Conservation (phyloP, 1,140 invertebrate genomes). For the Sesamia nonagrioides region DNA sequence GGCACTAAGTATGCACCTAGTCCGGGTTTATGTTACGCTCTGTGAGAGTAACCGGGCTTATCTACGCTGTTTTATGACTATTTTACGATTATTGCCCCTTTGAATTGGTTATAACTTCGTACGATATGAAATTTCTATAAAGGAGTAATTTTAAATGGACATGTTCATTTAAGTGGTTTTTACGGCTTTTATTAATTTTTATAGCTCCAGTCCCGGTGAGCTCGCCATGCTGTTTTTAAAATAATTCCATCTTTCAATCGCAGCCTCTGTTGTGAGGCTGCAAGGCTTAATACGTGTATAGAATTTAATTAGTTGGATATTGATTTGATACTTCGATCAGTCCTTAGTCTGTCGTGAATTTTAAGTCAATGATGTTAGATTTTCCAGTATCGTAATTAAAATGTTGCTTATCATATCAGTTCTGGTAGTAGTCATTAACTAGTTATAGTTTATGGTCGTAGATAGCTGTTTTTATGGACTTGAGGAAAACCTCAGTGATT, state of each 20-base stretch:
- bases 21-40: conserved; percentile 68
- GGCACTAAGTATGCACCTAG: conserved; percentile 60
- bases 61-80: conserved; percentile 81
- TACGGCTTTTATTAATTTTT: conserved; percentile 76
- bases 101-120: conserved; percentile 83
- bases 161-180: conserved; percentile 80
- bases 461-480: neutral
- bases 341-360: neutral
- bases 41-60: conserved; percentile 77
- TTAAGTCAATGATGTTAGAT: neutral
- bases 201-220: conserved; percentile 55
- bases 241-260: conserved; percentile 40
- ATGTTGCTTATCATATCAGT: neutral
- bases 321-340: neutral
- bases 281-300: conserved; percentile 6
- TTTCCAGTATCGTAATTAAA: neutral
- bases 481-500: neutral
- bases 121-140: conserved; percentile 85
- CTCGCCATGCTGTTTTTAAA: conserved; percentile 45
- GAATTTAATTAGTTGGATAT: conserved; percentile 28
- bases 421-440: neutral
- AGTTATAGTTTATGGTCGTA: neutral
- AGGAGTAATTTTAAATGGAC: conserved; percentile 81
- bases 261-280: neutral
- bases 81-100: conserved; percentile 85